Conservation (phyloP, 2,113 vertebrate genomes). For the Notothenia rossii region DNA sequence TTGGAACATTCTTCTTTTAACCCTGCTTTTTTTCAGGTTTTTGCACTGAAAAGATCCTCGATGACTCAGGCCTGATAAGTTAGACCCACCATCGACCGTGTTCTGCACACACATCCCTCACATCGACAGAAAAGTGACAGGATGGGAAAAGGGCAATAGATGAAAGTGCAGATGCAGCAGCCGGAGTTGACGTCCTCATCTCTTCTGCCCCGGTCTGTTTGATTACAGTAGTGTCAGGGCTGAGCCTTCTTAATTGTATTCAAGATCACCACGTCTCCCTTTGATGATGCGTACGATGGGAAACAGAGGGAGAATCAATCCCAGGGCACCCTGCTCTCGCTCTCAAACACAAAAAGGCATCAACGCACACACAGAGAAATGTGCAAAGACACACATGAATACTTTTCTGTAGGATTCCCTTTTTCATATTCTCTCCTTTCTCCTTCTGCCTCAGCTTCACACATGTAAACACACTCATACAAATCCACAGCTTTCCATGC, state of each 20-base stretch:
- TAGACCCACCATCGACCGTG: conserved; percentile 32
- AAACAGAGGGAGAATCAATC: conserved; percentile 69
- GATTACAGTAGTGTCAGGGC: conserved; percentile 73
- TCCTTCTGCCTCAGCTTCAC: conserved; percentile 1
- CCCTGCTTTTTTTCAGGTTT: background rate
- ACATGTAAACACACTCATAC: conserved; percentile 15
- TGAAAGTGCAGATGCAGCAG: conserved; percentile 77
- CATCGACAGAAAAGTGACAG: conserved; percentile 50
- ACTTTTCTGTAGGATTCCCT: conserved; percentile 20
- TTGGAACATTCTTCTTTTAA: conserved; percentile 12
- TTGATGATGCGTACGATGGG: conserved; percentile 63
- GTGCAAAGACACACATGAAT: conserved; percentile 3
- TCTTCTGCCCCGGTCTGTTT: conserved; percentile 65
- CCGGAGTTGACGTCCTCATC: conserved; percentile 62
- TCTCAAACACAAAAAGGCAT: conserved; percentile 24
- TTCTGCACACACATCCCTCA: conserved; percentile 57
- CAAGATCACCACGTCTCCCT: conserved; percentile 67
- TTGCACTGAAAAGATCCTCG: conserved; percentile 4
- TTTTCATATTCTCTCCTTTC: conserved; percentile 7
- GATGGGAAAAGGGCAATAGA: conserved; percentile 64
- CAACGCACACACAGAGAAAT: conserved; percentile 1
- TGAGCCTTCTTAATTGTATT: conserved; percentile 72
- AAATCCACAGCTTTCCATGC: background rate
- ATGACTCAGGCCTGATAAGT: conserved; percentile 48
- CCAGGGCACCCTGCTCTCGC: conserved; percentile 30